Conservation (phyloP, 2,113 vertebrate genomes). For the Gavialis gangeticus region DNA sequence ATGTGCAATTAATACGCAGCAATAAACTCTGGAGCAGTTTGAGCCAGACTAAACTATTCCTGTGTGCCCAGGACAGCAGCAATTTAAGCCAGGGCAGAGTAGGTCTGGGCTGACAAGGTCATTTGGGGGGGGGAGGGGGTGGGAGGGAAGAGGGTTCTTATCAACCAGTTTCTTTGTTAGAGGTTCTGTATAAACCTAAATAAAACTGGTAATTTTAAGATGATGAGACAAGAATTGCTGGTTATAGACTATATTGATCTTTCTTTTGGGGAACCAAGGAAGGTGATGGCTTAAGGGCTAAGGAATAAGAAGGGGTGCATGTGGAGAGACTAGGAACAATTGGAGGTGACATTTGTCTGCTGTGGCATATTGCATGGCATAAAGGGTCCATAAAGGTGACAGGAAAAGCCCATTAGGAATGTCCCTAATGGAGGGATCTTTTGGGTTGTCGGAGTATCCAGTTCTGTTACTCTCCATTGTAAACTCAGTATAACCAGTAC, state of each 20-base stretch:
- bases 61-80: too few species aligned
- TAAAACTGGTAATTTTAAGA: not conserved
- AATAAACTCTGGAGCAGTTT: not conserved
- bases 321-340: not conserved
- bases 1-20: too few species aligned
- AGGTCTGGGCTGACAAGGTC: too few species aligned
- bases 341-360: too few species aligned
- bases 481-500: not conserved
- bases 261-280: too few species aligned
- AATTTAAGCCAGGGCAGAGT: too few species aligned
- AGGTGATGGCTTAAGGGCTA: too few species aligned
- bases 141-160: too few species aligned
- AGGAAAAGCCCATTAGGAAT: not conserved
- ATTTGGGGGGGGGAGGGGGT: too few species aligned
- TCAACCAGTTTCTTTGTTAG: not conserved
- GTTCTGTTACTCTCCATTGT: too few species aligned
- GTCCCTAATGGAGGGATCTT: not conserved
- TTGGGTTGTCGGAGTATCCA: not conserved
- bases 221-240: not conserved
- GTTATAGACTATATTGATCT: not conserved
- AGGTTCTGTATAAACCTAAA: not conserved
- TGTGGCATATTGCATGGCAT: not conserved
- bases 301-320: too few species aligned
- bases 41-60: not conserved
- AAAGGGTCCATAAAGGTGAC: not conserved